phyloP scores from a whole-genome alignment of 2,797 vertebrate genomes.

The Zalophus californianus region DNA sequence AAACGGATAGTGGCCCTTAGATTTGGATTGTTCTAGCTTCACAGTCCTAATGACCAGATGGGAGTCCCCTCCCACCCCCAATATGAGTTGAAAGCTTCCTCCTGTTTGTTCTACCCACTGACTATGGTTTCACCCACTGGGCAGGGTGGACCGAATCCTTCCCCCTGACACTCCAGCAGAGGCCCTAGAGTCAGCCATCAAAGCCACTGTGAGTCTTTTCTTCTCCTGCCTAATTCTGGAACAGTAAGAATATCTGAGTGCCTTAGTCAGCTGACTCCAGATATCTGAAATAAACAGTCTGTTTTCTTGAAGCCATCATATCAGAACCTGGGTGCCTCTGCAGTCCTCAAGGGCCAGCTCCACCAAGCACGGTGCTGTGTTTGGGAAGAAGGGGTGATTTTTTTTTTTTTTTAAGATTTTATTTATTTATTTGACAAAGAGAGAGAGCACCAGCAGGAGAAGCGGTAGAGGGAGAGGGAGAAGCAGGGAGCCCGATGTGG shows the following conservation, averaged over 20 bases:
- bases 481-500: too few relatives aligned
- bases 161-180: not conserved
- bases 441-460: too few relatives aligned
- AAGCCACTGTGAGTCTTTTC: not conserved
- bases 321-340: not conserved
- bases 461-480: too few relatives aligned
- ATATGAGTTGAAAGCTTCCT: not conserved
- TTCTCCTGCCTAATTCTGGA: not conserved
- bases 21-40: not conserved
- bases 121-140: not conserved
- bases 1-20: not conserved
- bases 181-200: too few relatives aligned
- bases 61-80: rapidly evolving
- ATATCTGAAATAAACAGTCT: not conserved
- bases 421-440: too few relatives aligned
- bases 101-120: not conserved
- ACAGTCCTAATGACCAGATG: not conserved
- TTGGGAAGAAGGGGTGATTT: not conserved
- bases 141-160: not conserved
- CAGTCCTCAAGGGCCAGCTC: rapidly evolving
- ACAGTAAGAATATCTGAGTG: too few relatives aligned
- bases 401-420: too few relatives aligned
- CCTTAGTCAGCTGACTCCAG: not conserved
- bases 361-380: rapidly evolving
- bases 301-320: not conserved